Evolutionary conservation across 1,140 invertebrate genomes (phyloP), one percentile per base, ranked within the genome.

Genomic region (Drosophila rhopaloa): DNA sequence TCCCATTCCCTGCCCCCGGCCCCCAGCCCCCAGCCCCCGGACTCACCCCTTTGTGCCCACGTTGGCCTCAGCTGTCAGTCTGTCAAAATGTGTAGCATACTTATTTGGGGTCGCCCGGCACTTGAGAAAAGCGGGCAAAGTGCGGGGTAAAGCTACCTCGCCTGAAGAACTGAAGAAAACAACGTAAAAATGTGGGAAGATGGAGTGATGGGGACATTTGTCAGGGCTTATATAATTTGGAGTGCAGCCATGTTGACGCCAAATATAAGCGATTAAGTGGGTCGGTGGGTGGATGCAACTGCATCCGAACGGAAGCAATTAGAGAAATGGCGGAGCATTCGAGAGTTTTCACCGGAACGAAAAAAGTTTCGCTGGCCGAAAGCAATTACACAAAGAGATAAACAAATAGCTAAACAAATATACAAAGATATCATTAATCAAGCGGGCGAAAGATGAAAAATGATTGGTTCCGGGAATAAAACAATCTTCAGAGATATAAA

Each of bases 181-280:
- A 10, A 35, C n/a, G 29, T 1, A 38, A 7, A 43, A 14, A 43
- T n/a, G 13, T 7, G 16, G 2, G 10, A 4, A 40, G 6, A 41
- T 3, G 27, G 38, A 55, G 10, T 38, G 14, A 57, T 14, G 11
- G 53, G 41, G 44, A 41, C 44, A 71, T 71, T 71, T 57, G 65
- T 57, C 65, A 70, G 29, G 67, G 65, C 65, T 71, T 71, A 71
- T 58, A 48, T 71, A 71, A 71, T 71, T 70, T 70, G 53, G 48
- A 71, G 67, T 56, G 32, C 11, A 55, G 48, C 48, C n/a, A 66
- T 55, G 66, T 70, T 67, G 62, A 27, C 50, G 67, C 41, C 43
- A 48, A 66, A 70, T 51, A 41, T 71, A 48, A 48, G 65, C 67
- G 67, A 71, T 71, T 71, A 71, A 68, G 60, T 32, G 59, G 19